Percentiles rank a stretch among this genome's conserved stretches.
Evolutionary conservation across 2,888 invertebrate species (phyloP).

Genomic region (Panzeria rudis): DNA sequence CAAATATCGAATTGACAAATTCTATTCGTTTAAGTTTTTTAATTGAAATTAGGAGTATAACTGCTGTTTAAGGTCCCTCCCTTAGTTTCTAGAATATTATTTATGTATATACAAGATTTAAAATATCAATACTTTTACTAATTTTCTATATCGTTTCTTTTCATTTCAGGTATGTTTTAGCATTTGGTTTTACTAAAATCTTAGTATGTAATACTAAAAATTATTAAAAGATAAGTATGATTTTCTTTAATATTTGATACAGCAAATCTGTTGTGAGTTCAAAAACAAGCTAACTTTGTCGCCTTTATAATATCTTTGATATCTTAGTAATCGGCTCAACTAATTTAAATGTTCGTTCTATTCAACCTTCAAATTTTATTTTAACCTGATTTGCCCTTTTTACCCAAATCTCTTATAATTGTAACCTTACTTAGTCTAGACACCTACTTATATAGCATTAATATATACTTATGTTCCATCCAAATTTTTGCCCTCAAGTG

Average conservation of each 20-base stretch:
- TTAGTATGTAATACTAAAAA: background rate
- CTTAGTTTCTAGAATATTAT: background rate
- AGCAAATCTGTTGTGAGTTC: background rate
- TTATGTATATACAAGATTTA: background rate
- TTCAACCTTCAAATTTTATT: background rate
- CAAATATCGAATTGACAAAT: too few species aligned
- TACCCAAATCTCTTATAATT: background rate
- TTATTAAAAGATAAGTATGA: conserved; percentile 33
- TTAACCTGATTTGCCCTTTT: background rate
- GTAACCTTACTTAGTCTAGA: conserved; percentile 58
- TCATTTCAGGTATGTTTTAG: conserved; percentile 45
- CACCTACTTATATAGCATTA: conserved; percentile 33
- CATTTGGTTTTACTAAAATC: background rate
- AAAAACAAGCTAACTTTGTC: background rate
- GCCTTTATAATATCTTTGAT: background rate
- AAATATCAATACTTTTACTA: background rate
- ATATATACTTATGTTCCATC: conserved; percentile 2
- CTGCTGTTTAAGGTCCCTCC: too few species aligned
- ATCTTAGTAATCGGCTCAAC: too few species aligned
- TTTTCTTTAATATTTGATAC: background rate
- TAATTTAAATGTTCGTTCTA: too few species aligned
- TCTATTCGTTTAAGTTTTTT: too few species aligned
- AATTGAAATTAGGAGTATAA: too few species aligned
- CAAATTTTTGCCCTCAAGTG: conserved; percentile 42
- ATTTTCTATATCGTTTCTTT: conserved; percentile 8